A percentile compares a stretch with the other conserved stretches of the same genome.
phyloP scores from a whole-genome alignment of 2,797 vertebrate species.

The Gallinago solitaria region DNA sequence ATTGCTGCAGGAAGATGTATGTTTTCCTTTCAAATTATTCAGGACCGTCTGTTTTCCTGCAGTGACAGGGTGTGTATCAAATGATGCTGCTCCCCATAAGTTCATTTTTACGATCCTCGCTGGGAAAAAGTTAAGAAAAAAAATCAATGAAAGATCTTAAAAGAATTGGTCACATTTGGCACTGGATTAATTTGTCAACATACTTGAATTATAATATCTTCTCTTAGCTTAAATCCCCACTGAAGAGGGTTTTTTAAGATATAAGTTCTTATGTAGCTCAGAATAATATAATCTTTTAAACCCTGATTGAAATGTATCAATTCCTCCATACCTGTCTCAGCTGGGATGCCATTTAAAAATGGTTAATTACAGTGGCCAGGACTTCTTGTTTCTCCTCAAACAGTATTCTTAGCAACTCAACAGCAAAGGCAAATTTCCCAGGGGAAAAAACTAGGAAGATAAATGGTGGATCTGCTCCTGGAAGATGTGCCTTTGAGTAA shows the following conservation, averaged over 20 bases:
- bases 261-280: neutral
- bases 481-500: neutral
- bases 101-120: neutral
- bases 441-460: neutral
- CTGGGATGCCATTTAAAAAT: neutral
- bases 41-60: neutral
- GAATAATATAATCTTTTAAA: neutral
- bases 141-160: neutral
- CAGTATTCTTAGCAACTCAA: neutral
- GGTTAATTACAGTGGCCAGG: neutral
- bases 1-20: neutral
- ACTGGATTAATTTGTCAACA: neutral
- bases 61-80: neutral
- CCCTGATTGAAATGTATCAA: neutral
- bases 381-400: neutral
- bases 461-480: neutral
- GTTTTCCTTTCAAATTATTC: slow-evolving; percentile 21
- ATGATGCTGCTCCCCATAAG: neutral
- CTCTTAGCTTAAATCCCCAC: neutral
- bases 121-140: neutral
- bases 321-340: neutral
- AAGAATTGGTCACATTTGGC: neutral
- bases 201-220: neutral
- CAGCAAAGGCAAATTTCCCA: neutral
- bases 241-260: neutral